Evolutionary conservation across 1,140 invertebrate species (phyloP).

Genomic region (Drosophila insularis): DNA sequence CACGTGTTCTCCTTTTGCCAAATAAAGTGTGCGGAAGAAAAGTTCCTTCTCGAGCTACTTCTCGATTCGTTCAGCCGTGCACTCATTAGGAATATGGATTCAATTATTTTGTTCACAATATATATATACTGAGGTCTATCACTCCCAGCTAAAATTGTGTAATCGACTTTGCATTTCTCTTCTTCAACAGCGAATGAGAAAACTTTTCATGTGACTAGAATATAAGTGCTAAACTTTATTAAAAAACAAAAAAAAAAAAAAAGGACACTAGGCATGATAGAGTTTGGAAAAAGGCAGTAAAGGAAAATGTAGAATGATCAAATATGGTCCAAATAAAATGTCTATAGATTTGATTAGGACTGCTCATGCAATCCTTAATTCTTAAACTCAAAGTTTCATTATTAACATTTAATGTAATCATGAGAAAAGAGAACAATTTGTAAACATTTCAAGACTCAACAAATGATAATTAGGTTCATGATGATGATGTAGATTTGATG

Average conservation of each 20-base stretch:
- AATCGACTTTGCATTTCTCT: constrained; percentile 8
- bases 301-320: no score
- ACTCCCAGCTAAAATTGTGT: not conserved
- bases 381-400: no score
- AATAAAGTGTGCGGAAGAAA: not conserved
- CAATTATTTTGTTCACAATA: constrained; percentile 46
- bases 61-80: constrained; percentile 45
- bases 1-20: constrained; percentile 50
- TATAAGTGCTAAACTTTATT: constrained; percentile 6
- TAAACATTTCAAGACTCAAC: no score
- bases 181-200: not conserved
- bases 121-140: not conserved
- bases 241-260: not conserved
- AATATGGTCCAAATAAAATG: no score
- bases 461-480: not conserved
- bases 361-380: no score
- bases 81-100: constrained; percentile 73
- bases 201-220: constrained; percentile 16
- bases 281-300: no score
- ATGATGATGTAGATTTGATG: not conserved
- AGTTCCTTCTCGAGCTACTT: not conserved
- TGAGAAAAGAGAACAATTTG: no score
- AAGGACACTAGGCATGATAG: not conserved
- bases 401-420: no score
- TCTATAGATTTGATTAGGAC: no score